Evolutionary conservation across 2,113 vertebrate species (phyloP).

Genomic region (Anolis sagrei): DNA sequence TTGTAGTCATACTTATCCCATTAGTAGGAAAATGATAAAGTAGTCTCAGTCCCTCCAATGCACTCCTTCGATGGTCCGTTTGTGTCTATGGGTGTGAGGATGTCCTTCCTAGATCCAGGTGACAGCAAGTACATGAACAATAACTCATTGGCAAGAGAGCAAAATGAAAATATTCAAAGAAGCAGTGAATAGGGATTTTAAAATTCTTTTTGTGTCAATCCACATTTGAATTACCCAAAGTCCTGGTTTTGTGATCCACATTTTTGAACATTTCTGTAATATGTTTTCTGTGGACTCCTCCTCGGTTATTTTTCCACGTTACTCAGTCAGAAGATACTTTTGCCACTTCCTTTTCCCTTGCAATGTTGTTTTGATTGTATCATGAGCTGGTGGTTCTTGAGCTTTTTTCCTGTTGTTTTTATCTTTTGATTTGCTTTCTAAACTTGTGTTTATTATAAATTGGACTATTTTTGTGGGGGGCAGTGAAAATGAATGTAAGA

Average conservation of each 20-base stretch:
- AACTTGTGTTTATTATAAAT: constrained; percentile 69
- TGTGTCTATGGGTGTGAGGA: neutral
- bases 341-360: constrained; percentile 64
- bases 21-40: neutral
- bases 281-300: constrained; percentile 76
- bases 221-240: constrained; percentile 50
- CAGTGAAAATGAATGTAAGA: constrained; percentile 89
- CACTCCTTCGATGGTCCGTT: neutral
- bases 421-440: constrained; percentile 71
- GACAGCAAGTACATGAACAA: constrained; percentile 36
- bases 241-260: constrained; percentile 52
- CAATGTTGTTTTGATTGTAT: constrained; percentile 73
- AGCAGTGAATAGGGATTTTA: constrained; percentile 32
- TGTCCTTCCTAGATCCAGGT: neutral
- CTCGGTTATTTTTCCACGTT: constrained; percentile 68
- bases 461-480: constrained; percentile 67
- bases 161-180: constrained; percentile 46
- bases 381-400: constrained; percentile 72
- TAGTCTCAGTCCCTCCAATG: too few relatives aligned
- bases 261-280: constrained; percentile 66
- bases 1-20: neutral
- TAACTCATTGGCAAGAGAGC: constrained; percentile 53
- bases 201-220: constrained; percentile 55
- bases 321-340: constrained; percentile 59
- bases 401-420: constrained; percentile 60